These are phyloP conservation scores for Myiozetetes cayanensis DNA, from an alignment of 2,113 vertebrate species.

Conservation along the genomic window DNA sequence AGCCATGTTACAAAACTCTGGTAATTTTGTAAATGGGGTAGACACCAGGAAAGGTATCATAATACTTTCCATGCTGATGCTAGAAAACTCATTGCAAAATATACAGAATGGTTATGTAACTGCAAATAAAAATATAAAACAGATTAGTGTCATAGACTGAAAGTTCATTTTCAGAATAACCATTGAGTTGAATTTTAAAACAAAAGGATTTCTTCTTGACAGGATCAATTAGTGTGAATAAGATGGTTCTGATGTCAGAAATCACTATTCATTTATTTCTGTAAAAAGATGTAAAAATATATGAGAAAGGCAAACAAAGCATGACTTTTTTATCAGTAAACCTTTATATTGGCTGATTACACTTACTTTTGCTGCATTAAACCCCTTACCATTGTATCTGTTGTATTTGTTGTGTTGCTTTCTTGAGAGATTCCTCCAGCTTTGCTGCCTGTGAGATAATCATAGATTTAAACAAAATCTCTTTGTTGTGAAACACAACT, in stretches of 20 bases:
- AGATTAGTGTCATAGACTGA: accelerated
- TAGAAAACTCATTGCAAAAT: background rate
- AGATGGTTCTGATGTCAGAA: background rate
- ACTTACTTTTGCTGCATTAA: background rate
- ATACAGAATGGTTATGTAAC: background rate
- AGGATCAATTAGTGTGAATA: background rate
- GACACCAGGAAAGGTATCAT: background rate
- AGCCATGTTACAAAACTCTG: background rate
- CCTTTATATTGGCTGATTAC: background rate
- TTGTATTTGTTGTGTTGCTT: slow-evolving; percentile 78
- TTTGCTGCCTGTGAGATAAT: slow-evolving; percentile 75
- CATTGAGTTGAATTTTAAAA: background rate
- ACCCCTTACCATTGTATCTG: slow-evolving; percentile 78
- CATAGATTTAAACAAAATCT: background rate
- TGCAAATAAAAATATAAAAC: background rate
- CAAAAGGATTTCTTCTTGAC: background rate
- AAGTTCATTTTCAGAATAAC: background rate
- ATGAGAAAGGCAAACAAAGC: background rate
- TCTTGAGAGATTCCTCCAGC: slow-evolving; percentile 80
- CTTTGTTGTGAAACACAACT: background rate
- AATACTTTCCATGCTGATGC: background rate
- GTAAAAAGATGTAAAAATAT: background rate
- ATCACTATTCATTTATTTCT: background rate
- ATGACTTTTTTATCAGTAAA: background rate
- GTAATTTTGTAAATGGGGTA: background rate